phyloP scores from a whole-genome alignment of 2,888 invertebrate genomes.

The Synergus itoensis region DNA sequence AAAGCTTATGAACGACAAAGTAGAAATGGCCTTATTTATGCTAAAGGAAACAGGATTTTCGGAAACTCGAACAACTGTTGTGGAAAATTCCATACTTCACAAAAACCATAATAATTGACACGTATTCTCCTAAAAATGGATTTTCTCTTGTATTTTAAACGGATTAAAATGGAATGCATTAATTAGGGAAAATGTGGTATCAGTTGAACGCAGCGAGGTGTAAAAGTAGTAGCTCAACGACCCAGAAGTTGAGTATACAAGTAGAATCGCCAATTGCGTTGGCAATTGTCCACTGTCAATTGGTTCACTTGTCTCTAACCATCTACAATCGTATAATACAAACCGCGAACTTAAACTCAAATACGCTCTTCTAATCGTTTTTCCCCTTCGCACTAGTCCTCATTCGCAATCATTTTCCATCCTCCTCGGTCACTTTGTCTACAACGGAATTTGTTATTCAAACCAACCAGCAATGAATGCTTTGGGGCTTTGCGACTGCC shows the following conservation, averaged over 20 bases:
- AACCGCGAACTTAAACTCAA: conserved; percentile 53
- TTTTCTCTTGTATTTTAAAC: too few species aligned
- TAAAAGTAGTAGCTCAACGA: conserved; percentile 52
- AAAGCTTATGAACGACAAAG: conserved; percentile 27
- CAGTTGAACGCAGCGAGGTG: neutral
- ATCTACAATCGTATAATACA: conserved; percentile 53
- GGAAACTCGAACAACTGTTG: neutral
- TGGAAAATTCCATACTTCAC: too few species aligned
- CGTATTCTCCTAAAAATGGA: too few species aligned
- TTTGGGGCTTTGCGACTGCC: conserved; percentile 40
- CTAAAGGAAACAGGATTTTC: conserved; percentile 25
- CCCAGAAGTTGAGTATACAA: conserved; percentile 55
- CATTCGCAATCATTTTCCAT: conserved; percentile 54
- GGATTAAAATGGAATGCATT: neutral
- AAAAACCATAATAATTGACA: too few species aligned
- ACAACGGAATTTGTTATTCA: conserved; percentile 55
- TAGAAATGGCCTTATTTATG: neutral
- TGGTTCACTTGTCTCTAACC: conserved; percentile 66
- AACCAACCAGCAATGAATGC: conserved; percentile 46
- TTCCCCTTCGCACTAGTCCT: conserved; percentile 37
- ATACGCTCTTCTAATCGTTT: conserved; percentile 49
- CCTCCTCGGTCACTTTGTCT: conserved; percentile 40
- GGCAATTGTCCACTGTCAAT: conserved; percentile 69
- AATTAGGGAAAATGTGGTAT: neutral
- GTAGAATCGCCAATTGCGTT: conserved; percentile 66